Percentiles rank a stretch among this genome's conserved stretches.
These are phyloP conservation scores for Gymnoscopelus microlampas DNA, from an alignment of 2,797 vertebrate genomes.

Conservation along the genomic window DNA sequence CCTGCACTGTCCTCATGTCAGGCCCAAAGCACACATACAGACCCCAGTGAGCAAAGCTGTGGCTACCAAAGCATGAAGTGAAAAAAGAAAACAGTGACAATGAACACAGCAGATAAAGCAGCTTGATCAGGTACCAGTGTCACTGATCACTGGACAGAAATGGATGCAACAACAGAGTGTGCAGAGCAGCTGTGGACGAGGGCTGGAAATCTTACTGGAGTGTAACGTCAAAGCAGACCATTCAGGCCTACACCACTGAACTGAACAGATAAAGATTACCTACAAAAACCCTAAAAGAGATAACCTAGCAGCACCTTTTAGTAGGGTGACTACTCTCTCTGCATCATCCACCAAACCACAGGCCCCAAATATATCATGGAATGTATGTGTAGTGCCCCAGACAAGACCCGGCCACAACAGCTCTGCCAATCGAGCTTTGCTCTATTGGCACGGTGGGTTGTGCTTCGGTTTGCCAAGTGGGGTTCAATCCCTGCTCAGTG, in stretches of 20 bases:
- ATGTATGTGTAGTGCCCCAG: too few species aligned
- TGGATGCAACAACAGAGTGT: constrained; percentile 6
- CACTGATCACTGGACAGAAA: constrained; percentile 73
- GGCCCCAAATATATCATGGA: too few species aligned
- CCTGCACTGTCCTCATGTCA: constrained; percentile 63
- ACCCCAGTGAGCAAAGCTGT: constrained; percentile 67
- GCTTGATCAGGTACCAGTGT: constrained; percentile 51
- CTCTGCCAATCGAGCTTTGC: too few species aligned
- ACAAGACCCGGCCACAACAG: too few species aligned
- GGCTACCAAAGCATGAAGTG: constrained; percentile 74
- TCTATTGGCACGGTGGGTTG: too few species aligned
- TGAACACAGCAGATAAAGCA: constrained; percentile 60
- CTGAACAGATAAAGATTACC: constrained; percentile 28
- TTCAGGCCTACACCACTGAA: constrained; percentile 8
- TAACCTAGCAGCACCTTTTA: too few species aligned
- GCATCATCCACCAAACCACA: too few species aligned
- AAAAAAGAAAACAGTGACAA: constrained; percentile 61
- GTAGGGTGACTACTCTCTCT: too few species aligned
- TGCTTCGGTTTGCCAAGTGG: too few species aligned
- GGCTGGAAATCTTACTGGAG: constrained; percentile 31
- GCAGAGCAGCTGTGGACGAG: constrained; percentile 6
- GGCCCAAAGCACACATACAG: constrained; percentile 65
- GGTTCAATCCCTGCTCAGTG: too few species aligned
- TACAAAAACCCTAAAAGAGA: too few species aligned
- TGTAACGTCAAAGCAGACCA: constrained; percentile 29